Evolutionary conservation across 2,888 invertebrate genomes (phyloP), one percentile per base, ranked within the genome.

Genomic region (Drosophila gaucha): DNA sequence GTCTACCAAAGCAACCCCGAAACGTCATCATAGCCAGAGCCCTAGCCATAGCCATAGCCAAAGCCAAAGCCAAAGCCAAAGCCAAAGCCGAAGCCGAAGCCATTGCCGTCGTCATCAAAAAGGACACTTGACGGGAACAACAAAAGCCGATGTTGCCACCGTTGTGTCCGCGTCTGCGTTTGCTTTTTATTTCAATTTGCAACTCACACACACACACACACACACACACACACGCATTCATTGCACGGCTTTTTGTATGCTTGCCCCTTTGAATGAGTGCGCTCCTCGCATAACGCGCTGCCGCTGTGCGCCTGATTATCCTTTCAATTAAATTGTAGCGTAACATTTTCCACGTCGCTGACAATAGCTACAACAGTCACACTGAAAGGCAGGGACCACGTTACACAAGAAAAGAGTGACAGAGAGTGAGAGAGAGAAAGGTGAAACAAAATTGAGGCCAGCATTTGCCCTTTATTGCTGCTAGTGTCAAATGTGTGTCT

Each of bases 1-100:
- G 89, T 89, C 89, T 87, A 90, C 90, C 90, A 74, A 75, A 85
- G 88, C 89, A 88, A 90, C 89, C 90, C 89, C 82, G 83, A 71
- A 78, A 72, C 77, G 56, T 66, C 76, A 63, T 58, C 65, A 49
- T 56, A 43, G 36, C 18, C 51, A 20, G 24, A 10, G 12, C 39
- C 47, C n/a, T n/a, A n/a, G n/a, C 39, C 36, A 20, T 20, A 33
- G 36, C 28, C 36, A 14, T 20, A 30, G 24, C 33, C 24, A 9
- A 31, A 47, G 31, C 30, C 14, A 46, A 4, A 44, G 12, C 44
- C 26, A 10, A 16, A 43, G 16, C 43, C 18, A 14, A 20, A 54
- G 58, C 54, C 44, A 18, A 18, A 60, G 38, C 46, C 28, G 16
- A 22, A 46, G 30, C 44, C 30, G n/a, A 46, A 57, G 58, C 57